Conservation (phyloP, 2,888 invertebrate species). For the Plagodis pulveraria region DNA sequence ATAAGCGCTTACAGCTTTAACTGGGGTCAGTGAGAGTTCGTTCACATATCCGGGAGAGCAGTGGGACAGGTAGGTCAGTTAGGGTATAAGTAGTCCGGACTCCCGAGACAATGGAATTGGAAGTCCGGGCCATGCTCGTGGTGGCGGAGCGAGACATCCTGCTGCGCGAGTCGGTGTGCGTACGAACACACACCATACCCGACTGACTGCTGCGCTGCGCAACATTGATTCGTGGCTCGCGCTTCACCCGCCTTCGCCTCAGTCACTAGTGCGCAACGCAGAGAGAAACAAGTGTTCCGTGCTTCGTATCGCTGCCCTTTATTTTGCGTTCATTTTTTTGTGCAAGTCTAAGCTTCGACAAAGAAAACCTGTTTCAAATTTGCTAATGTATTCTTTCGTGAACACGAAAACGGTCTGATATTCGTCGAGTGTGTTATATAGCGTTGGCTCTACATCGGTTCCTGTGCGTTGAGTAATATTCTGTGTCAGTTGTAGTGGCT, state of each 20-base stretch:
- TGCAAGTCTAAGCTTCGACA: conserved; percentile 57
- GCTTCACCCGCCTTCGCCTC: conserved; percentile 60
- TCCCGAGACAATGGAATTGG: conserved; percentile 49
- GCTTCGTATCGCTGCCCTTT: conserved; percentile 56
- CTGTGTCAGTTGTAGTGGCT: conserved; percentile 80
- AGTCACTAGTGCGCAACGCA: conserved; percentile 83
- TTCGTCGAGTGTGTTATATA: conserved; percentile 58
- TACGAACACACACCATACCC: conserved; percentile 52
- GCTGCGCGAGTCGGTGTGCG: conserved; percentile 40
- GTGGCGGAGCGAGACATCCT: conserved; percentile 32
- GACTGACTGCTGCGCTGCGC: conserved; percentile 66
- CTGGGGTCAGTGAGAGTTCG: conserved; percentile 59
- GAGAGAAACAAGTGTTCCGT: conserved; percentile 70
- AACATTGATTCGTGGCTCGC: conserved; percentile 81
- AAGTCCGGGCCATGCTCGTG: neutral
- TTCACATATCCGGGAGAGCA: conserved; percentile 53
- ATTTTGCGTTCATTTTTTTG: conserved; percentile 75
- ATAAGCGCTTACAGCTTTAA: neutral
- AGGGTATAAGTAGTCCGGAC: conserved; percentile 28
- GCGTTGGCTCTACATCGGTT: conserved; percentile 65
- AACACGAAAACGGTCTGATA: conserved; percentile 48
- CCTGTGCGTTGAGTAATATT: conserved; percentile 81
- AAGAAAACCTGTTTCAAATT: conserved; percentile 68
- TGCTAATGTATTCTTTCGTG: conserved; percentile 56
- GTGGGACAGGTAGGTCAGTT: conserved; percentile 55